Evolutionary conservation across 2,113 vertebrate genomes (phyloP), one percentile per base, ranked within the genome.

Genomic region (Eretmochelys imbricata): DNA sequence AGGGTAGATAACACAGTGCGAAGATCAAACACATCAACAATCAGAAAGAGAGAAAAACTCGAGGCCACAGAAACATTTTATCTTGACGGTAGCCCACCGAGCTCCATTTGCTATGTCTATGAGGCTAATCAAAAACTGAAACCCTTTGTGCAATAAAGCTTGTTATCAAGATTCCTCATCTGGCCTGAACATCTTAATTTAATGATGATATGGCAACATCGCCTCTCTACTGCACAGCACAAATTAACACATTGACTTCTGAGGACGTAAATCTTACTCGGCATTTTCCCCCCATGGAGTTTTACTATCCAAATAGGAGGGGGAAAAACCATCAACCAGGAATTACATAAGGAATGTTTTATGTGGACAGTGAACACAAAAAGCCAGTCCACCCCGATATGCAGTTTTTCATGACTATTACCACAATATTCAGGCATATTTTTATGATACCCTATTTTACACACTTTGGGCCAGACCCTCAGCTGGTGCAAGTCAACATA

Each of bases 171-270:
- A 88, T 55, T 81, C 84, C 96, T 94, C 96, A 97, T 97, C 97
- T 97, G 97, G 93, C 87, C 90, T 22, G 72, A 38, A 80, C 95
- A 93, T 95, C 97, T 89, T 95, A 95, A 97, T 98, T 96, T 97
- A 97, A 96, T 91, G 97, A 94, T 90, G 89, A 92, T 93, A 96
- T 27, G 76, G 96, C 90, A 98, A 91, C 89, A 92, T 49, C 88
- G 87, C 62, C 91, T 96, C 93, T 95, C 80, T 49, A 11, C 87
- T 80, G 90, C 93, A 90, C 87, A 94, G 96, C 93, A 76, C 94
- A 96, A 95, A 97, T 97, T 96, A 97, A 80, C 95, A 92, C 80
- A 0, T 89, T 89, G 93, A 93, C 89, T 95, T 96, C 95, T 91
- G 91, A 94, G 89, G 51, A 93, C 51, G 91, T 97, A 98, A 98